These are phyloP conservation scores for Chiloscyllium punctatum DNA, from an alignment of 2,797 vertebrate genomes.

Conservation along the genomic window DNA sequence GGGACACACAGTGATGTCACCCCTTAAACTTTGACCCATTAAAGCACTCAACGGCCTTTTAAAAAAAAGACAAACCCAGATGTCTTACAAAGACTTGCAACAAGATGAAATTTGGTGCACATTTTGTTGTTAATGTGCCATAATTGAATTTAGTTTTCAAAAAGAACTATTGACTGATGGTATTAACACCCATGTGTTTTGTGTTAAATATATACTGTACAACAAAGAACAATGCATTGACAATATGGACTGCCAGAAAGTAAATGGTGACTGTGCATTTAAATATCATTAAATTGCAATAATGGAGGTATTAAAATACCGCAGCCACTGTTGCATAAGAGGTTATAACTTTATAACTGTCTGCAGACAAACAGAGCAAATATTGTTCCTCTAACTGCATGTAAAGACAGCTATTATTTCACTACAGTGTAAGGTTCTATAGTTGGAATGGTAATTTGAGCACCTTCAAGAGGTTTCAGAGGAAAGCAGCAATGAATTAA, in stretches of 20 bases:
- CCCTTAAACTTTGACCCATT: conserved; percentile 28
- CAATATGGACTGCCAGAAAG: not conserved
- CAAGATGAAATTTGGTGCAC: conserved; percentile 36
- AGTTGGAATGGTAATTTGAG: conserved; percentile 66
- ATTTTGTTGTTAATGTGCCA: conserved; percentile 35
- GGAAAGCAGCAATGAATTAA: conserved; percentile 74
- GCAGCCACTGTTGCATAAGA: not conserved
- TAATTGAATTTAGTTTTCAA: conserved; percentile 37
- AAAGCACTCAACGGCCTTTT: conserved; percentile 12
- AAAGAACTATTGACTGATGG: conserved; percentile 32
- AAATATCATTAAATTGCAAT: not conserved
- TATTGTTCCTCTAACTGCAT: not conserved
- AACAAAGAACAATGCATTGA: conserved; percentile 23
- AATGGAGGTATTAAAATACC: not conserved
- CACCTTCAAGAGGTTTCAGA: conserved; percentile 71
- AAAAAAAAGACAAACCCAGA: conserved; percentile 34
- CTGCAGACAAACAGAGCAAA: not conserved
- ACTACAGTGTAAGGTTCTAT: conserved; percentile 42
- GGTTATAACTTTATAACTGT: not conserved
- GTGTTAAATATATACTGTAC: conserved; percentile 31
- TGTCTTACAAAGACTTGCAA: conserved; percentile 36
- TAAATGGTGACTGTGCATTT: not conserved
- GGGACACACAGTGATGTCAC: conserved; percentile 35
- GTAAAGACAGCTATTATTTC: not conserved
- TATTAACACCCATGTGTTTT: conserved; percentile 37